phyloP scores from a whole-genome alignment of 64 coral and sea anemone species.

The Acropora tenuis region DNA sequence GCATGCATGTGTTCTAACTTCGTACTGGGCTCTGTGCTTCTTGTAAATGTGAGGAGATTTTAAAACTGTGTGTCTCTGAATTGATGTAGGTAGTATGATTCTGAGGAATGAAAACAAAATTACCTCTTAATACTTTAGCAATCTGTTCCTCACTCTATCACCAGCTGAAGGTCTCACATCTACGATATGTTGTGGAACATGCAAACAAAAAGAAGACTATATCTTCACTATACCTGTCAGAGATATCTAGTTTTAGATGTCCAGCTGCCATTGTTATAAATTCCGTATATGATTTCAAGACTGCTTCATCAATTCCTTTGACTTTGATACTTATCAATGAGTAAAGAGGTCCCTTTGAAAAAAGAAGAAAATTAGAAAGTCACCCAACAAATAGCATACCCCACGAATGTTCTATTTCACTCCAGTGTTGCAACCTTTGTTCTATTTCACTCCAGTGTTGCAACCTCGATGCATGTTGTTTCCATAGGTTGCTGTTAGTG shows the following conservation, averaged over 20 bases:
- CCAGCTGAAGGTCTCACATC: no score
- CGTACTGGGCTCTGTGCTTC: slow-evolving; percentile 99
- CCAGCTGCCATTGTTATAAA: slow-evolving; percentile 90
- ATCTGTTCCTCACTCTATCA: no score
- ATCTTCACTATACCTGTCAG: slow-evolving; percentile 53
- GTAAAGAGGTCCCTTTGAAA: slow-evolving; percentile 50
- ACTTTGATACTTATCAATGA: slow-evolving; percentile 84
- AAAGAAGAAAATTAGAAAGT: not conserved
- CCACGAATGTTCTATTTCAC: no score
- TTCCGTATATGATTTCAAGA: slow-evolving; percentile 89
- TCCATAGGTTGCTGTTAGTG: no score
- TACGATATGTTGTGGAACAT: no score
- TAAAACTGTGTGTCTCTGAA: slow-evolving; percentile 90
- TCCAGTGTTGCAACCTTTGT: no score
- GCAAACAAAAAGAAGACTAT: no score
- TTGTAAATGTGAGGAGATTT: slow-evolving; percentile 99
- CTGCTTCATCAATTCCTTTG: slow-evolving; percentile 96
- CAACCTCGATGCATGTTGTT: no score
- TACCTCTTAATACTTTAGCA: not conserved
- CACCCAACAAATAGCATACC: not conserved
- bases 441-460: no score
- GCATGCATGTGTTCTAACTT: slow-evolving; percentile 85
- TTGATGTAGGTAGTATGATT: slow-evolving; percentile 83
- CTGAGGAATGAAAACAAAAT: slow-evolving; percentile 33
- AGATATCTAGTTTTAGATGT: slow-evolving; percentile 84